These are phyloP conservation scores for Pseudachorutes palmiensis DNA, from an alignment of 1,140 invertebrate genomes.

Conservation along the genomic window DNA sequence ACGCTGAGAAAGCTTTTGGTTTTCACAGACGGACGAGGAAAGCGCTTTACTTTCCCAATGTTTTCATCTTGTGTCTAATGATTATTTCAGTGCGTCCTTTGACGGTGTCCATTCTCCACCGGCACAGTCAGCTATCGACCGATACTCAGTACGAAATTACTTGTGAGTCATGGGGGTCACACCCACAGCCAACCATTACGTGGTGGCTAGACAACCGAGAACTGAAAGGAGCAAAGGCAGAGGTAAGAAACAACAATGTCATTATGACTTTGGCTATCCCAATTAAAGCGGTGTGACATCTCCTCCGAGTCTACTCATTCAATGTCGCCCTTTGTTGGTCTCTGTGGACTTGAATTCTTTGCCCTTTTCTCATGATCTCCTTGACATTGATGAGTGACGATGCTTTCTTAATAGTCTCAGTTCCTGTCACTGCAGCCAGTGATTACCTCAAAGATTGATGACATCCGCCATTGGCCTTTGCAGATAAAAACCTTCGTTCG, in stretches of 20 bases:
- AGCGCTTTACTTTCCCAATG: too few relatives aligned
- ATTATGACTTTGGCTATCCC: not conserved
- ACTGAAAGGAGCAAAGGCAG: slow-evolving; percentile 31
- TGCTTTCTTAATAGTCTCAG: slow-evolving; percentile 25
- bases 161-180: slow-evolving; percentile 37
- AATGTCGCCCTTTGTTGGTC: not conserved
- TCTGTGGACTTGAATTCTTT: not conserved
- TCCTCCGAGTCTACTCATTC: not conserved
- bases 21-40: too few relatives aligned
- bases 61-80: too few relatives aligned
- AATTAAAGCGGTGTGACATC: not conserved
- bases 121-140: slow-evolving; percentile 31
- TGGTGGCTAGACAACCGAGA: slow-evolving; percentile 34
- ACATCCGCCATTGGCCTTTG: not conserved
- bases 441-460: slow-evolving; percentile 36
- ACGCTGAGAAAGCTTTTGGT: too few relatives aligned
- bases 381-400: slow-evolving; percentile 33
- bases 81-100: slow-evolving; percentile 38
- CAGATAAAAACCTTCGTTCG: not conserved
- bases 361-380: not conserved
- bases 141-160: slow-evolving; percentile 37
- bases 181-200: slow-evolving; percentile 31
- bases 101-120: slow-evolving; percentile 36
- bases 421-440: slow-evolving; percentile 33
- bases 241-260: slow-evolving; percentile 28